These are phyloP conservation scores for Trichomycterus rosablanca DNA, from an alignment of 2,113 vertebrate species.

Conservation along the genomic window DNA sequence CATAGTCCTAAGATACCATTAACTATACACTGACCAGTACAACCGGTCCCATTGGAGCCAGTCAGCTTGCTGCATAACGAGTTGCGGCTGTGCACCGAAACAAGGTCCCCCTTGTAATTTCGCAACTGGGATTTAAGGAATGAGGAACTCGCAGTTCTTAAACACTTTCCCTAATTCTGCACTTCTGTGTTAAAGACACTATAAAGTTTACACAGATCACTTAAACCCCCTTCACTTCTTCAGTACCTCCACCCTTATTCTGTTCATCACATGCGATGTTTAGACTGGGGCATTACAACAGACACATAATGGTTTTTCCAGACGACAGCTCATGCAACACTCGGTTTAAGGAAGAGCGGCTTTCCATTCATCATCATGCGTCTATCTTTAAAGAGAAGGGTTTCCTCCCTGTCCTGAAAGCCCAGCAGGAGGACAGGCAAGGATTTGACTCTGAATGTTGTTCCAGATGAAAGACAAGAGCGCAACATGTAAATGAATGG, in stretches of 20 bases:
- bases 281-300: constrained; percentile 16
- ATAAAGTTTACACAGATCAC: constrained; percentile 1
- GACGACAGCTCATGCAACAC: constrained; percentile 8
- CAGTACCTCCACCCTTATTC: background rate
- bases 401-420: constrained; percentile 15
- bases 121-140: background rate
- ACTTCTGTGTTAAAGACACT: background rate
- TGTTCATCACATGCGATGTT: constrained; percentile 18
- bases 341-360: background rate
- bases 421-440: constrained; percentile 22
- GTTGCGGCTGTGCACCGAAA: background rate
- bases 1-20: background rate
- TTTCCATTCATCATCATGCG: constrained; percentile 20
- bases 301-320: constrained; percentile 36
- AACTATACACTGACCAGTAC: constrained; percentile 2
- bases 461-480: constrained; percentile 6
- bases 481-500: background rate
- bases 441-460: constrained; percentile 3
- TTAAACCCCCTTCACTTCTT: background rate
- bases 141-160: background rate
- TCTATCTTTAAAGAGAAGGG: constrained; percentile 26
- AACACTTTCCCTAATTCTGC: background rate
- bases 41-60: constrained; percentile 2
- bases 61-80: constrained; percentile 1
- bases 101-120: constrained; percentile 3